These are phyloP conservation scores for Microctenopoma lineatum DNA, from an alignment of 2,797 vertebrate species.

Conservation along the genomic window DNA sequence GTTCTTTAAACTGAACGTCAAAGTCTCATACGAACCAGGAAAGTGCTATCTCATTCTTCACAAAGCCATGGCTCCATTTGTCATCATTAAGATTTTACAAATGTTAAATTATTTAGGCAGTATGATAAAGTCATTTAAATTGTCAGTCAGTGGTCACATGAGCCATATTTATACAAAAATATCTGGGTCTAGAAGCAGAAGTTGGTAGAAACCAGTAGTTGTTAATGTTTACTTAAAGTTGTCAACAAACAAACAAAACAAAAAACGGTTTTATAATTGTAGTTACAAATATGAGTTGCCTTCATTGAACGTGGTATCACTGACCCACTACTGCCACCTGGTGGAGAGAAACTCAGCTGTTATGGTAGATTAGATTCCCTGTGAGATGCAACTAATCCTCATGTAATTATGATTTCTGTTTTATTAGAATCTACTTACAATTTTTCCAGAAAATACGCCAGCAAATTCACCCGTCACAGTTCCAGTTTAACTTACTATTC, in stretches of 20 bases:
- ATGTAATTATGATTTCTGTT: too few relatives aligned
- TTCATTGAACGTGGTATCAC: slow-evolving; percentile 1
- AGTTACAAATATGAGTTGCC: slow-evolving; percentile 1
- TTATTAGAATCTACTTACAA: too few relatives aligned
- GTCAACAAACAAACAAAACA: too few relatives aligned
- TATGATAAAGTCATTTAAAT: background rate
- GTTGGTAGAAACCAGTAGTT: background rate
- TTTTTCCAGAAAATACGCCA: too few relatives aligned
- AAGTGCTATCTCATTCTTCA: background rate
- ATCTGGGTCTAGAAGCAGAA: too few relatives aligned
- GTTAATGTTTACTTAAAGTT: slow-evolving; percentile 34
- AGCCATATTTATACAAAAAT: background rate
- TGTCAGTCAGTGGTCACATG: background rate
- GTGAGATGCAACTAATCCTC: background rate
- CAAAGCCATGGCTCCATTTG: background rate
- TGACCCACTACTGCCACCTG: slow-evolving; percentile 66
- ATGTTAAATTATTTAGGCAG: background rate
- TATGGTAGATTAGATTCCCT: background rate
- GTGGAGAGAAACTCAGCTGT: slow-evolving; percentile 56
- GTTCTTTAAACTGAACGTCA: slow-evolving; percentile 7
- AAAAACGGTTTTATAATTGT: slow-evolving; percentile 9
- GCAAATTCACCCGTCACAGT: too few relatives aligned
- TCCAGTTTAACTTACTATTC: too few relatives aligned
- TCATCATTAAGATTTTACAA: background rate
- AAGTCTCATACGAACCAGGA: slow-evolving; percentile 12